These are phyloP conservation scores for Rhagoletis pomonella DNA, from an alignment of 1,140 invertebrate genomes.

Conservation along the genomic window DNA sequence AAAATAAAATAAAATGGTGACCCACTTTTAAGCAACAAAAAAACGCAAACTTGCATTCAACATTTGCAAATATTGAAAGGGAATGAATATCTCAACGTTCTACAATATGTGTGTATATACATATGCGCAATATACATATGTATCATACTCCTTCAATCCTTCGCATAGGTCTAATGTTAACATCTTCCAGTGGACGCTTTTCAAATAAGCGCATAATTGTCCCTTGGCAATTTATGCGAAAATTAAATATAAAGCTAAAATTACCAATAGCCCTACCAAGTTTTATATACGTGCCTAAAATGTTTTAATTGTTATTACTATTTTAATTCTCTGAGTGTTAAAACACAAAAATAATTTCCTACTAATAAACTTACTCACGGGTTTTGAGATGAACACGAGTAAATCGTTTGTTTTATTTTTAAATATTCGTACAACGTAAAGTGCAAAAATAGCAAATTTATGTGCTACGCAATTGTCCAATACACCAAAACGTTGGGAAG, in stretches of 20 bases:
- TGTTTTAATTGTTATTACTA: not conserved
- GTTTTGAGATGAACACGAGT: not conserved
- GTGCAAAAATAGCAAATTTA: not conserved
- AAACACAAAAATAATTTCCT: not conserved
- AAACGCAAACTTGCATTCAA: not conserved
- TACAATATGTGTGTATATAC: not conserved
- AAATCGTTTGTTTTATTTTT: not conserved
- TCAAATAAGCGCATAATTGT: not conserved
- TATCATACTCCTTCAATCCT: not conserved
- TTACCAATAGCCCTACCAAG: not conserved
- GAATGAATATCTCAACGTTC: not conserved
- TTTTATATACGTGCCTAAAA: not conserved
- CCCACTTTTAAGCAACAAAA: slow-evolving; percentile 8
- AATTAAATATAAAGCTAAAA: not conserved
- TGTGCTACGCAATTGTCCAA: too few species aligned
- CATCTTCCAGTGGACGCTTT: not conserved
- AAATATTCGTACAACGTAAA: not conserved
- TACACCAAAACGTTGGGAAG: not conserved
- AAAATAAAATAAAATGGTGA: not conserved
- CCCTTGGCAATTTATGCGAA: too few species aligned
- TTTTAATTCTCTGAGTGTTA: not conserved
- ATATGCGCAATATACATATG: not conserved
- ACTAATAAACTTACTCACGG: not conserved
- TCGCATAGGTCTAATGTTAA: not conserved
- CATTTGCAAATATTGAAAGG: not conserved